These are phyloP conservation scores for Pseudochromis fuscus DNA, from an alignment of 2,797 vertebrate genomes.

Conservation along the genomic window DNA sequence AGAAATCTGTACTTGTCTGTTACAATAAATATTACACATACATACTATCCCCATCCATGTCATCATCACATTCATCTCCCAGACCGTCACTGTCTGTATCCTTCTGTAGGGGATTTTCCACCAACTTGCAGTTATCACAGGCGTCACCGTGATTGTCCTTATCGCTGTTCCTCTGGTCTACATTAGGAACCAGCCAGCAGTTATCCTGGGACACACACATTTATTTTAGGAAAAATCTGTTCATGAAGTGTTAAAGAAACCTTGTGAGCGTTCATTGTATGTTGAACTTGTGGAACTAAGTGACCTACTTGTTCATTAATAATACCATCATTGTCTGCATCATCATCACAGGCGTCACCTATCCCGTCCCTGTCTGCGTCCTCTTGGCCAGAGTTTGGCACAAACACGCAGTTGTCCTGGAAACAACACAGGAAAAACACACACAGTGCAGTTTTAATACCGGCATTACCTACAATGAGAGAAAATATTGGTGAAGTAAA, in stretches of 20 bases:
- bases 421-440: constrained; percentile 37
- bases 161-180: constrained; percentile 94
- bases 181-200: constrained; percentile 91
- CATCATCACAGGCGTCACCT: constrained; percentile 94
- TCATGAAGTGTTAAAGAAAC: not conserved
- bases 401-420: constrained; percentile 96
- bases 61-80: constrained; percentile 96
- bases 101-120: constrained; percentile 92
- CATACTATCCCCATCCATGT: constrained; percentile 96
- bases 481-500: too few relatives aligned
- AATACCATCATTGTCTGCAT: constrained; percentile 95
- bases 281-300: not conserved
- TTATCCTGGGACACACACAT: constrained; percentile 89
- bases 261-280: not conserved
- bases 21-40: constrained; percentile 1
- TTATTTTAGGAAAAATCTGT: not conserved
- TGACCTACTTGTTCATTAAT: constrained; percentile 88
- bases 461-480: too few relatives aligned
- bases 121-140: constrained; percentile 92
- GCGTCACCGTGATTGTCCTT: constrained; percentile 94
- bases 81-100: constrained; percentile 94
- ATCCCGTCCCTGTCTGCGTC: constrained; percentile 92
- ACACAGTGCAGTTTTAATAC: not conserved
- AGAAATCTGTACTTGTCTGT: too few relatives aligned
- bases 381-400: constrained; percentile 98